Conservation (phyloP, 2,888 invertebrate genomes). For the Caenorhabditis parvicauda region DNA sequence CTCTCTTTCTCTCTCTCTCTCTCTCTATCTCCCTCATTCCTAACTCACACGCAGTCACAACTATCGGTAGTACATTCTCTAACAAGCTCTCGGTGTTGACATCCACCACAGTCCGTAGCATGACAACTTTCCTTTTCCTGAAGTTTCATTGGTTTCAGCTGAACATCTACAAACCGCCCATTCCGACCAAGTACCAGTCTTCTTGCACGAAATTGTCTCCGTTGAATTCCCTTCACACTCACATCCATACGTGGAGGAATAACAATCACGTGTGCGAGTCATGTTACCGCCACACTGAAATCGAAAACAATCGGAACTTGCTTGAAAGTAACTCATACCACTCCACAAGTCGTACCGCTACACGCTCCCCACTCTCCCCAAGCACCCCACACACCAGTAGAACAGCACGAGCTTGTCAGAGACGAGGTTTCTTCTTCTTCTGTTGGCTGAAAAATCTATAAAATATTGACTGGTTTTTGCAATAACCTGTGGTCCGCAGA, state of each 20-base stretch:
- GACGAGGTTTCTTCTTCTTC: no score
- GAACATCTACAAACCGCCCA: constrained; percentile 17
- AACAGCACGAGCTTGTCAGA: no score
- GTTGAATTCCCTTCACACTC: constrained; percentile 14
- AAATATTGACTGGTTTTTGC: neutral
- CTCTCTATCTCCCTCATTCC: no score
- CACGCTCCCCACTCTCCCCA: constrained; percentile 34
- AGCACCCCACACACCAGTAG: constrained; percentile 21
- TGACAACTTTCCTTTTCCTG: constrained; percentile 18
- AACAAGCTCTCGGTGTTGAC: no score
- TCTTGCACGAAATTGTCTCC: constrained; percentile 16
- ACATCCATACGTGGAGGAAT: constrained; percentile 15
- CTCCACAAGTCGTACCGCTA: constrained; percentile 26
- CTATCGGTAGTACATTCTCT: no score
- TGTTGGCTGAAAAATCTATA: constrained; percentile 13
- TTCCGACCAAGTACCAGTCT: constrained; percentile 19
- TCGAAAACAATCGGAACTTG: neutral
- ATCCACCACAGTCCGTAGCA: constrained; percentile 20
- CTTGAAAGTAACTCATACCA: neutral
- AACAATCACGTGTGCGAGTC: constrained; percentile 15
- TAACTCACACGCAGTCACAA: no score
- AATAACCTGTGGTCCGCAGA: constrained; percentile 27
- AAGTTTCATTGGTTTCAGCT: neutral
- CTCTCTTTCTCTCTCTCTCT: no score
- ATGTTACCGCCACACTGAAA: constrained; percentile 19